A percentile compares a stretch with the other conserved stretches of the same genome.
These are phyloP conservation scores for Stenchaetothrips biformis DNA, from an alignment of 2,888 invertebrate genomes.

Conservation along the genomic window DNA sequence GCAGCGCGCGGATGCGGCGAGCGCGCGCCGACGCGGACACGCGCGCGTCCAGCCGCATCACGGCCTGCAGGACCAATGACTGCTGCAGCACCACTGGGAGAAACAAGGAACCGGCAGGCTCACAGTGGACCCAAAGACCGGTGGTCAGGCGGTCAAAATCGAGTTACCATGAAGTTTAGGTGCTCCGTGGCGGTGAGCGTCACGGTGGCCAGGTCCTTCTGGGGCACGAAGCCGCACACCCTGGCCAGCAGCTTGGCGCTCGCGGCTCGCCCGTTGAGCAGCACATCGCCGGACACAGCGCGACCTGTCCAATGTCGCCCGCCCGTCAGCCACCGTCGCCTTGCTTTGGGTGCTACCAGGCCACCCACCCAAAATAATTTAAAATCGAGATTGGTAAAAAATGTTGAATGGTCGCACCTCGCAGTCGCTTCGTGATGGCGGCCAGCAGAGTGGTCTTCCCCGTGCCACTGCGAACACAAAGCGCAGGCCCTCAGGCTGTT, in stretches of 20 bases:
- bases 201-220: conserved; percentile 75
- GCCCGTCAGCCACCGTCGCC: no score
- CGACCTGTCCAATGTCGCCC: not conserved
- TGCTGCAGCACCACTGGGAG: no score
- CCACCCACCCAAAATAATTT: no score
- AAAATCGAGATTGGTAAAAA: no score
- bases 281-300: not conserved
- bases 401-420: conserved; percentile 32
- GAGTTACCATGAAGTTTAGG: conserved; percentile 79
- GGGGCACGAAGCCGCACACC: conserved; percentile 80
- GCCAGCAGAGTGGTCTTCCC: conserved; percentile 37
- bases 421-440: conserved; percentile 34
- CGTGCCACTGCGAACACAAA: conserved; percentile 33
- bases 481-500: not conserved
- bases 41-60: conserved; percentile 65
- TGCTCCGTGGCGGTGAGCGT: conserved; percentile 76
- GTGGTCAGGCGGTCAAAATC: no score
- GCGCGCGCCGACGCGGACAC: conserved; percentile 45
- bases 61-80: conserved; percentile 65
- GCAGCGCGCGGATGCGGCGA: conserved; percentile 49
- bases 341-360: no score
- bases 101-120: no score
- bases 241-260: conserved; percentile 56
- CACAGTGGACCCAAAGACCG: no score
- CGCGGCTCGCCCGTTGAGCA: not conserved